Base-by-base conservation (phyloP, 2,888 invertebrate species). In the Xestia rhomboidea region DNA sequence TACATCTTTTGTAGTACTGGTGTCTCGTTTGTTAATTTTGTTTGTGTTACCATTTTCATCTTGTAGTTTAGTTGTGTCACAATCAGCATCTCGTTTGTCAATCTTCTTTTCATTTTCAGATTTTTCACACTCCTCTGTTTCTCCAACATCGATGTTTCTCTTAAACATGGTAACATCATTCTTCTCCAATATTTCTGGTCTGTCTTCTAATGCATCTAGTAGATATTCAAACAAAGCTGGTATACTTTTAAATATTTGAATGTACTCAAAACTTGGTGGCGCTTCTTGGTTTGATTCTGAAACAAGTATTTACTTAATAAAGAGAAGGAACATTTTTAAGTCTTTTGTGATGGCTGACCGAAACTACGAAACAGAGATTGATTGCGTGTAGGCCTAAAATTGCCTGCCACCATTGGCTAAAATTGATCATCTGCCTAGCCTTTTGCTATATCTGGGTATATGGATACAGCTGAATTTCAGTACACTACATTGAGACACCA, bases 221-320 rank as follows among this genome's bases (percentile, higher is more conserved):
- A 95, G 82, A 66, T 93, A 92, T 82, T 94, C 93, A 73, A 94
- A 93, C 1, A 95, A 51, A 21, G 88, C 79, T n/a, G 95, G 95
- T 60, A 95, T 89, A 30, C 89, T 92, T 82, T 84, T 87, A 69
- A 94, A 94, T 82, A 94, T 89, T 79, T 91, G 88, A n/a, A 83
- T 72, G 73, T 93, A 93, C 77, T 92, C 90, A 64, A 90, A 88
- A 41, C 81, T 85, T 13, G 85, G 76, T 8, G 83, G 77, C 1
- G 73, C 11, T 62, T 84, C 84, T 73, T 87, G 82, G 5, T 60
- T 80, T 27, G 82, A 41, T 63, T 88, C 92, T 90, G 83, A 2
- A 86, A 76, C 73, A 15, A n/a, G 7, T n/a, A 2, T 8, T 21
- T 4, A 4, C 11, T 27, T 6, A 68, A 34, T 66, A 30, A 49